Evolutionary conservation across 1,140 invertebrate genomes (phyloP), one percentile per base, ranked within the genome.

Genomic region (Elysia chlorotica): DNA sequence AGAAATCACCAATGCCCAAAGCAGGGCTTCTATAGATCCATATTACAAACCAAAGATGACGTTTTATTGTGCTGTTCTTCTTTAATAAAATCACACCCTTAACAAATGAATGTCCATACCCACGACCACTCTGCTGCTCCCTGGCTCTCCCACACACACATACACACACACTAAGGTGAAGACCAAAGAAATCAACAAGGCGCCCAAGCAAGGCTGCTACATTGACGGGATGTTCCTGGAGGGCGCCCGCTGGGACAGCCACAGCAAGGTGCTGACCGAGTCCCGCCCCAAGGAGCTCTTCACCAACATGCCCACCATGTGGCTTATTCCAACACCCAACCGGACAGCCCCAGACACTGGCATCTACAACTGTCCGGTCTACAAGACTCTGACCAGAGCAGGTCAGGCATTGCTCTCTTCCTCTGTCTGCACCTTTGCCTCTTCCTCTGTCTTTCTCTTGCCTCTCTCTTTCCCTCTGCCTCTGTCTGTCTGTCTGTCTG

Each of bases 201-300:
- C 69, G 1, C 87, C 88, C 6, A 69, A 79, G n/a, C 75, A 85
- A 56, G 88, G 88, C 17, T 88, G 88, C 72, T 88, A 86, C 69
- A 88, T 88, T 71, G 75, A 79, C 25, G 88, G 88, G 19, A 76
- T 88, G 65, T 88, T 81, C 71, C 38, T 87, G 3, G 88, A 88
- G 71, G 88, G 88, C 2, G 85, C 86, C 2, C 75, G 87, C 53
- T 88, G 87, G 87, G 84, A 87, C 74, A 30, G 28, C 19, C 61
- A 73, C 5, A 70, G 74, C n/a, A 59, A 79, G 41, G 59, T 77
- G 70, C 76, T 88, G 21, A 72, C 78, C 10, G 87, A 88, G 76
- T 87, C 86, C 0, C 68, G 76, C 48, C 86, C 87, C 10, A 88
- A 88, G 74, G 85, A 88, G 68, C 76, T 88, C 3, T 88, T 82